Evolutionary conservation across 1,140 invertebrate genomes (phyloP).

Genomic region (Dufourea novaeangliae): DNA sequence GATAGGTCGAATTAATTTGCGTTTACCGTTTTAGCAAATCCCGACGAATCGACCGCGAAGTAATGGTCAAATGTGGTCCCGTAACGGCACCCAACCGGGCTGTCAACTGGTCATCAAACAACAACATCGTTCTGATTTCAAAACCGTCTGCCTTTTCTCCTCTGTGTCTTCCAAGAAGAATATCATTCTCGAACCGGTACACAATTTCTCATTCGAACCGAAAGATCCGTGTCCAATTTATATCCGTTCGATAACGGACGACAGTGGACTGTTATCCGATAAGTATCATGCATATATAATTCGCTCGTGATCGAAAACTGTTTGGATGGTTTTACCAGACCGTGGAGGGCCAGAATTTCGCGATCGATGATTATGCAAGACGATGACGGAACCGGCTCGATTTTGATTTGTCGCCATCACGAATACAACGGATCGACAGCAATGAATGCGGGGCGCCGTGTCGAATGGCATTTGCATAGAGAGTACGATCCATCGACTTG

Average conservation of each 20-base stretch:
- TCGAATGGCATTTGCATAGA: slow-evolving; percentile 60
- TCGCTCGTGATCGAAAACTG: background rate
- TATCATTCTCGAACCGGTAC: background rate
- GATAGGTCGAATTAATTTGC: background rate
- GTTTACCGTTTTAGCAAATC: background rate
- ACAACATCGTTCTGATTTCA: slow-evolving; percentile 14
- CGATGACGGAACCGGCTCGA: slow-evolving; percentile 47
- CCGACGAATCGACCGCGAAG: background rate
- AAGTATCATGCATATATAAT: slow-evolving; percentile 33
- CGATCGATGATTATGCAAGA: slow-evolving; percentile 51
- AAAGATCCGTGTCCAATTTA: slow-evolving; percentile 27
- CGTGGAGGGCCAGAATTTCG: too few species aligned
- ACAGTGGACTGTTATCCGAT: slow-evolving; percentile 1
- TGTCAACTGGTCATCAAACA: background rate
- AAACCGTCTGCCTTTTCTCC: too few species aligned
- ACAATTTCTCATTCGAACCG: background rate
- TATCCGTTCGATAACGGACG: slow-evolving; percentile 23
- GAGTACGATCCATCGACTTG: slow-evolving; percentile 59
- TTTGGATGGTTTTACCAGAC: too few species aligned
- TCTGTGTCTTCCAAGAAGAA: background rate
- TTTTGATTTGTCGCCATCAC: slow-evolving; percentile 35
- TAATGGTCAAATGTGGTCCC: background rate
- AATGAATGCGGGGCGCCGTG: slow-evolving; percentile 30
- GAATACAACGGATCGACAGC: background rate
- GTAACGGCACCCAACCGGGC: background rate